Conservation (phyloP, 2,888 invertebrate species). For the Beris morrisii region DNA sequence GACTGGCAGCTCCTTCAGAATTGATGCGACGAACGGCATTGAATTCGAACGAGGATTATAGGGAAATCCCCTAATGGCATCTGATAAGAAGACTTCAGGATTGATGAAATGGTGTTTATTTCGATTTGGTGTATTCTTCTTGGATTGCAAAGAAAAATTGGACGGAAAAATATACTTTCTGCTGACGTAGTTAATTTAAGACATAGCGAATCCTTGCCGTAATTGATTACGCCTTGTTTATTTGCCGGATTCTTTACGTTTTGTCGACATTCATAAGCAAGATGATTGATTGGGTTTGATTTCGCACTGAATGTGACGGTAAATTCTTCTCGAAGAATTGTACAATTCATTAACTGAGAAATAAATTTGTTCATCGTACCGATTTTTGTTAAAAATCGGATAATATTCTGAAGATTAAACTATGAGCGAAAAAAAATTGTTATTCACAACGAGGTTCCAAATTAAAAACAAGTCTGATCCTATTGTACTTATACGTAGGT, state of each 20-base stretch:
- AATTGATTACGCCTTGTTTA: constrained; percentile 31
- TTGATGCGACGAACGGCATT: constrained; percentile 2
- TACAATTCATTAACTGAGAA: too few species aligned
- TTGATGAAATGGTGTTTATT: constrained; percentile 11
- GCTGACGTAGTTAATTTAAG: constrained; percentile 23
- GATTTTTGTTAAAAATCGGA: too few species aligned
- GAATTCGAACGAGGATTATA: constrained; percentile 35
- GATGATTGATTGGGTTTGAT: constrained; percentile 15
- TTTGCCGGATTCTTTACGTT: constrained; percentile 13
- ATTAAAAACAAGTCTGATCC: too few species aligned
- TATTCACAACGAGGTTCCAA: too few species aligned
- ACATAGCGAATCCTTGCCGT: constrained; percentile 24
- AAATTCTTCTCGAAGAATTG: too few species aligned
- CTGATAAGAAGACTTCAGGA: constrained; percentile 24
- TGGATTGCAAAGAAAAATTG: too few species aligned
- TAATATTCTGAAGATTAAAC: too few species aligned
- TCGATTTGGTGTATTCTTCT: too few species aligned
- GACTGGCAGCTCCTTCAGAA: not conserved
- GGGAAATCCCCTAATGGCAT: constrained; percentile 35
- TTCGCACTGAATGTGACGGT: too few species aligned
- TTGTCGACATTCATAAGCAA: constrained; percentile 26
- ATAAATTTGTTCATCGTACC: too few species aligned
- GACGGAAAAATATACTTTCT: constrained; percentile 3
- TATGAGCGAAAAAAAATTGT: too few species aligned
- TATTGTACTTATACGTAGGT: too few species aligned